Conservation (phyloP, 2,797 vertebrate species). For the Triplophysa bombifrons region DNA sequence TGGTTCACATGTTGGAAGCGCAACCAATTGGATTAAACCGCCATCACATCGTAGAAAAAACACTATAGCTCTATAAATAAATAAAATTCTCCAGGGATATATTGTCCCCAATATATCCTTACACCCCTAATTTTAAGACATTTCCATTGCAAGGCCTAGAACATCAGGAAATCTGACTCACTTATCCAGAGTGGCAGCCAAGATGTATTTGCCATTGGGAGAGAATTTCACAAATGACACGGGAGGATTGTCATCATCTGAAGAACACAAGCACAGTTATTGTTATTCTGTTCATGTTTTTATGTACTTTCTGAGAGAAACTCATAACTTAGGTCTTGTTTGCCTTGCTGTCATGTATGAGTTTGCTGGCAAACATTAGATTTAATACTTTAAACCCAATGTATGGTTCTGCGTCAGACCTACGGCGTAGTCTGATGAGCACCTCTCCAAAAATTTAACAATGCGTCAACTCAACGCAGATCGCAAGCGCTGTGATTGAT, state of each 20-base stretch:
- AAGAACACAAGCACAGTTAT: slow-evolving; percentile 33
- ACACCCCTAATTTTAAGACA: neutral
- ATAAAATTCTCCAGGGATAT: too few relatives aligned
- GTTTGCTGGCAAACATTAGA: neutral
- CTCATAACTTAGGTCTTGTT: neutral
- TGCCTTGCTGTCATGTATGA: neutral
- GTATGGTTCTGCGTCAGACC: too few relatives aligned
- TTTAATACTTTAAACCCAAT: neutral
- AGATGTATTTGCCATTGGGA: slow-evolving; percentile 97
- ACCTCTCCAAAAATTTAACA: too few relatives aligned
- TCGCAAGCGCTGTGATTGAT: too few relatives aligned
- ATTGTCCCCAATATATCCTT: too few relatives aligned
- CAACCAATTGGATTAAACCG: too few relatives aligned
- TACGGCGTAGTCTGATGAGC: too few relatives aligned
- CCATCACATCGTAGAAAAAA: too few relatives aligned
- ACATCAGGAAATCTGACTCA: slow-evolving; percentile 71
- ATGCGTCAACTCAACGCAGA: too few relatives aligned
- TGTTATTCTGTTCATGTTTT: neutral
- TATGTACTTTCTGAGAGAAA: neutral
- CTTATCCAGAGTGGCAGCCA: slow-evolving; percentile 98
- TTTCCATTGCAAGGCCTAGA: neutral
- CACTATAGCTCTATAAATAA: too few relatives aligned
- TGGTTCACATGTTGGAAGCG: too few relatives aligned
- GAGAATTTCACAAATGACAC: slow-evolving; percentile 99
- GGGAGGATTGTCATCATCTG: slow-evolving; percentile 97